These are phyloP conservation scores for Rotaria magnacalcarata DNA, from an alignment of 2,888 invertebrate genomes.

Conservation along the genomic window DNA sequence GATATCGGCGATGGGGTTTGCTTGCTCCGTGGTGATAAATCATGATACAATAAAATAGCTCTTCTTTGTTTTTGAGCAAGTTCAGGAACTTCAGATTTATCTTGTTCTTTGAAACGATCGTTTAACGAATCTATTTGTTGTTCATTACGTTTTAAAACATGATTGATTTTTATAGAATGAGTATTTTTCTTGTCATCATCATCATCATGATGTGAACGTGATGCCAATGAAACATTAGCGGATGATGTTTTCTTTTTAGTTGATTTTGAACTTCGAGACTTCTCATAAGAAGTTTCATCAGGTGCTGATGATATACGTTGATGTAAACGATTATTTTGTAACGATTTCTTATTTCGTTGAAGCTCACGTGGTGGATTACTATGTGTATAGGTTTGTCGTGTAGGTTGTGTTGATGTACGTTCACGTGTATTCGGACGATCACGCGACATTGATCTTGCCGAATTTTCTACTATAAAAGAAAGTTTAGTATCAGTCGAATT, in stretches of 20 bases:
- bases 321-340: neutral
- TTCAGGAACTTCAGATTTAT: neutral
- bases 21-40: neutral
- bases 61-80: neutral
- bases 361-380: constrained; percentile 13
- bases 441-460: neutral
- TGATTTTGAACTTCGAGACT: neutral
- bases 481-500: neutral
- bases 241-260: neutral
- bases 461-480: neutral
- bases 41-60: neutral
- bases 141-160: neutral
- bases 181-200: neutral
- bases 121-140: neutral
- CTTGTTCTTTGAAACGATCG: neutral
- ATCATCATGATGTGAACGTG: neutral
- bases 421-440: neutral
- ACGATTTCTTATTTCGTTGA: no score
- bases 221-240: neutral
- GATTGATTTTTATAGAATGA: neutral
- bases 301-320: neutral
- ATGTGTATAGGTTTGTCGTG: neutral
- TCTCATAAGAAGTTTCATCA: neutral
- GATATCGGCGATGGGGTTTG: neutral
- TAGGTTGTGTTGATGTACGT: neutral